Evolutionary conservation across 2,113 vertebrate genomes (phyloP), one percentile per base, ranked within the genome.

Genomic region (Chaenogobius annularis): DNA sequence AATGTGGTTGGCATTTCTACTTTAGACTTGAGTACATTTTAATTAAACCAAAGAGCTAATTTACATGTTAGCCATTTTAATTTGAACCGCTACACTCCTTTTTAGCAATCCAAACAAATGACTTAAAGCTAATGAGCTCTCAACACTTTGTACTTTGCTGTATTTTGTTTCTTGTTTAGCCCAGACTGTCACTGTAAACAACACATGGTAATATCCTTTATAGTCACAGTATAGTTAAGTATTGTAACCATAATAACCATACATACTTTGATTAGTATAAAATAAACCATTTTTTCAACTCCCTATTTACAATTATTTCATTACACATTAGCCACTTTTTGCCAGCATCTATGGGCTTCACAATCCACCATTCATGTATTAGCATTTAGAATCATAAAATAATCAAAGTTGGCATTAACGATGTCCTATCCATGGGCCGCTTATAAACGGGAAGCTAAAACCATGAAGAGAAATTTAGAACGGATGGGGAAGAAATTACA

Each of bases 41-140:
- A 63, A 63, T 63, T n/a, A 63, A 40, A 63, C 61, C 35, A 63
- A 63, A 63, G 61, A 43, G 31, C 17, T 63, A 40, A 63, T 63
- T 40, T 17, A 40, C 31, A 40, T 40, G 35, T 63, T 63, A 63
- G 61, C 61, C 37, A 5, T 63, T 62, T n/a, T 37, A 62, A 62
- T 62, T 43, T 63, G 17, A 40, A 61, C 26, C 26, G n/a, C 61
- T 43, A 40, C 35, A 40, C 58, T 63, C 35, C 35, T 10, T 63
- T 63, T 63, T 43, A 63, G 61, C 35, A 43, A 43, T 43, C 19
- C 37, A 63, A 63, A 63, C 19, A 63, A 63, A 63, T 63, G 17
- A 40, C 35, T 63, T 63, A 63, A 35, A 63, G 19, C 61, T 63
- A 63, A 63, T 63, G 35, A 63, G 35, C 35, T 63, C 19, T 12